These are phyloP conservation scores for Salpingus planirostris DNA, from an alignment of 2,888 invertebrate species.

Conservation along the genomic window DNA sequence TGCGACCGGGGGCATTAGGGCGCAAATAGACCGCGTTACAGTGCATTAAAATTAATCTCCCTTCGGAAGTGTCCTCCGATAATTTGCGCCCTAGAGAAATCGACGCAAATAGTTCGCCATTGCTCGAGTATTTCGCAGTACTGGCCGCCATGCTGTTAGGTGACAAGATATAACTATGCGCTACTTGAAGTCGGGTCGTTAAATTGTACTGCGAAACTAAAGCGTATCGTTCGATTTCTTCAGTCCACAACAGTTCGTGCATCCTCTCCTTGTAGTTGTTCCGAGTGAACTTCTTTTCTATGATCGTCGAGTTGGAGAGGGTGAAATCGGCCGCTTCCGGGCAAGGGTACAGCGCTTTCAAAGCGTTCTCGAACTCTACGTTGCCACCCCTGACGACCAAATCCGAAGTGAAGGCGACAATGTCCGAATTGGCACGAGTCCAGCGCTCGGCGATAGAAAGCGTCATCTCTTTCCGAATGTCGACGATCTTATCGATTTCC, in stretches of 20 bases:
- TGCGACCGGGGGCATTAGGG: constrained; percentile 14
- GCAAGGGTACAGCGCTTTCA: constrained; percentile 55
- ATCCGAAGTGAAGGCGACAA: constrained; percentile 31
- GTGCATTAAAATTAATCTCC: constrained; percentile 66
- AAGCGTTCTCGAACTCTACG: constrained; percentile 46
- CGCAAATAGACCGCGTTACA: constrained; percentile 56
- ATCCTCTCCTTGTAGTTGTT: constrained; percentile 65
- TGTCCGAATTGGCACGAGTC: constrained; percentile 45
- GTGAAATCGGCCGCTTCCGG: constrained; percentile 58
- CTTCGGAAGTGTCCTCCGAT: constrained; percentile 75
- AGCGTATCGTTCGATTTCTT: constrained; percentile 63
- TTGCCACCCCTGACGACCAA: constrained; percentile 23
- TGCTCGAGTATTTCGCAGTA: constrained; percentile 66
- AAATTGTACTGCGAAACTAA: constrained; percentile 64
- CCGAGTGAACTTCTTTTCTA: constrained; percentile 52
- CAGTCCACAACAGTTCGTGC: constrained; percentile 66
- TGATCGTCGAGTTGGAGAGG: constrained; percentile 58
- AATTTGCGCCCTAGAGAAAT: constrained; percentile 63
- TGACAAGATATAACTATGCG: constrained; percentile 59
- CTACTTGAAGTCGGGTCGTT: constrained; percentile 53
- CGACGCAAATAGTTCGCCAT: constrained; percentile 68
- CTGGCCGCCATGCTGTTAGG: constrained; percentile 59
- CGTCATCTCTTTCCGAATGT: constrained; percentile 54
- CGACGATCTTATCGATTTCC: constrained; percentile 55
- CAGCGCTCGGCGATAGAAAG: constrained; percentile 52